Base-by-base conservation (phyloP, 2,797 vertebrate genomes). In the Argentina silus region DNA sequence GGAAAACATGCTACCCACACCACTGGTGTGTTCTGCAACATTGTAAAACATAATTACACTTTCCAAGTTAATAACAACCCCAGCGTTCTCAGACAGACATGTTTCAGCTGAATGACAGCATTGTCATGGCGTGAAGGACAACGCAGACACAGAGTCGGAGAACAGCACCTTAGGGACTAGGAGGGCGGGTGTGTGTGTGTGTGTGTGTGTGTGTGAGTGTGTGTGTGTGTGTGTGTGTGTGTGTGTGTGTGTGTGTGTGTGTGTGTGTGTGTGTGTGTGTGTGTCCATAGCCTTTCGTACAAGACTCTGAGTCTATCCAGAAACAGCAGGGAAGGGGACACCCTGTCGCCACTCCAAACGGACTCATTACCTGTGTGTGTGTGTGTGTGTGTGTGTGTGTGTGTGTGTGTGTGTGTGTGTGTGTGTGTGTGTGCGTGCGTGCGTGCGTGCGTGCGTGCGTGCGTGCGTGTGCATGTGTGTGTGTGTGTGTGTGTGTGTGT, bases 41-140 rank as follows among this genome's bases (percentile, higher is more conserved):
- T 64, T 71, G 70, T 77, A 80, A 81, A 86, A 78, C 44, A 27
- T 47, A 68, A 66, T 57, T 44, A 55, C 47, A 69, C 61, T 27
- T 47, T 55, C 36, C 21, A 23, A 65, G 55, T 27, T 6, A 48
- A 12, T 36, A 77, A 81, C 79, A 81, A 75, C 68, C 51, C 66
- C 19, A n/a, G 75, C 61, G 77, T 79, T 83, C 66, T 7, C 44
- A 45, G 12, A 23, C 23, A 45, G 42, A 83, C 47, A 83, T 43
- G 76, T 56, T n/a, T 48, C 53, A 51, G 69, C 65, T 86, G 68
- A 83, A 83, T 81, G 80, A 73, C 80, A 75, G 62, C 78, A 80
- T 74, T 80, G 78, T 86, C 69, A 8, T 27, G 78, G 67, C 48
- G 72, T 72, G 57, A 10, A 57, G 69, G 74, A 77, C 51, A 69